Evolutionary conservation across 2,113 vertebrate species (phyloP).

Genomic region (Gavia stellata): DNA sequence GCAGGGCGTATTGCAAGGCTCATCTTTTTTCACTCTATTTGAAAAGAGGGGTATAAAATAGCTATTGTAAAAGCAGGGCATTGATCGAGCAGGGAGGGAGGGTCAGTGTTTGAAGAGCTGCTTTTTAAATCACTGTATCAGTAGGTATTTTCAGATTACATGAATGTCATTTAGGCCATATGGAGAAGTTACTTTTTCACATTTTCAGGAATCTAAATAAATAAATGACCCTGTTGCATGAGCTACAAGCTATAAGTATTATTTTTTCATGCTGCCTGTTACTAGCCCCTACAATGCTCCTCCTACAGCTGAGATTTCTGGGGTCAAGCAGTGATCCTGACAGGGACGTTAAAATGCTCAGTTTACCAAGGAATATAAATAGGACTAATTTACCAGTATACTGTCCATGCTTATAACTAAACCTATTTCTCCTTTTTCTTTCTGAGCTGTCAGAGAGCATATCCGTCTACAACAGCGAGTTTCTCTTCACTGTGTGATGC

Average conservation of each 20-base stretch:
- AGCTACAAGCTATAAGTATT: not conserved
- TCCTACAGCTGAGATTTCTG: not conserved
- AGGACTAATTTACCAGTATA: conserved; percentile 6
- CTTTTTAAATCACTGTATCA: not conserved
- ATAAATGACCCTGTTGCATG: conserved; percentile 1
- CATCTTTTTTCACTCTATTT: conserved; percentile 47
- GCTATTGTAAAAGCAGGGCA: conserved; percentile 21
- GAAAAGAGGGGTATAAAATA: conserved; percentile 15
- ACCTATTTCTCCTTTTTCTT: not conserved
- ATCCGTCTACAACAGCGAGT: not conserved
- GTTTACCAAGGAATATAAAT: conserved; percentile 22
- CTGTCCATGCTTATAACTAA: not conserved
- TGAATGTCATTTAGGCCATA: not conserved
- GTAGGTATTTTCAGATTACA: conserved; percentile 1
- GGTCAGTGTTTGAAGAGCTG: not conserved
- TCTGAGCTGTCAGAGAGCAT: not conserved
- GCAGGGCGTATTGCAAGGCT: conserved; percentile 22
- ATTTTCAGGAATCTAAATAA: conserved; percentile 24
- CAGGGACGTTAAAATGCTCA: not conserved
- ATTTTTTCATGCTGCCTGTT: not conserved
- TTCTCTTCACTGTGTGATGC: not conserved
- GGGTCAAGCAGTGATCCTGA: not conserved
- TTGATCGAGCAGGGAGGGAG: not conserved
- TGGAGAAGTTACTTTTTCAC: not conserved
- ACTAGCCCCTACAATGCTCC: not conserved